These are phyloP conservation scores for Sturnira hondurensis DNA, from an alignment of 2,113 vertebrate genomes.

Conservation along the genomic window DNA sequence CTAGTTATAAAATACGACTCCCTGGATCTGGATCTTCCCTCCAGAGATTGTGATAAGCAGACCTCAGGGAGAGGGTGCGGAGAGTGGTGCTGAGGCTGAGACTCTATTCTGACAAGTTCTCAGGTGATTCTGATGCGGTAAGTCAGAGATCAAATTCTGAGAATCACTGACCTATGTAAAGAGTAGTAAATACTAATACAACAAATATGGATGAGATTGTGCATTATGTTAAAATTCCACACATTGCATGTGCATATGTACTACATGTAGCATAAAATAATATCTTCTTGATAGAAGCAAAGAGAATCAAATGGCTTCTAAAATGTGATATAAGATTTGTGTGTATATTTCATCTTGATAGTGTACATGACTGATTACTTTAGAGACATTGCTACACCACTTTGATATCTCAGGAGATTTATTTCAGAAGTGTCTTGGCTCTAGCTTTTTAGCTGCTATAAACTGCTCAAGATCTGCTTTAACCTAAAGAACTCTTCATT, in stretches of 20 bases:
- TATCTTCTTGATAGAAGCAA: neutral
- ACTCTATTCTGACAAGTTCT: neutral
- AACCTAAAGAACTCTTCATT: slow-evolving; percentile 13
- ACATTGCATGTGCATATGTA: neutral
- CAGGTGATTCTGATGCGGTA: neutral
- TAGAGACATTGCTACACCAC: neutral
- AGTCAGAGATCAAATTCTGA: neutral
- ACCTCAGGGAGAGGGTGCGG: neutral
- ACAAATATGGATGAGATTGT: neutral
- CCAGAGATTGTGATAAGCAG: neutral
- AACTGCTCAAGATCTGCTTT: neutral
- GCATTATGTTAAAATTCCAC: neutral
- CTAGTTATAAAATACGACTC: neutral
- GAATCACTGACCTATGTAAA: neutral
- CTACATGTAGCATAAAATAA: neutral
- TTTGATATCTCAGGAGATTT: neutral
- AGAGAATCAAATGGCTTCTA: neutral
- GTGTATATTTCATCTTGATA: neutral
- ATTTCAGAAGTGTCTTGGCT: neutral
- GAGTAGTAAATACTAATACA: neutral
- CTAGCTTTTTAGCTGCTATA: neutral
- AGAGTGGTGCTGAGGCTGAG: neutral
- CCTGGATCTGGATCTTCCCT: neutral
- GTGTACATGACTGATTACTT: neutral
- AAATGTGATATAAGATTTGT: neutral